These are phyloP conservation scores for Drosophila yakuba DNA, from an alignment of 1,140 invertebrate species.

Conservation along the genomic window DNA sequence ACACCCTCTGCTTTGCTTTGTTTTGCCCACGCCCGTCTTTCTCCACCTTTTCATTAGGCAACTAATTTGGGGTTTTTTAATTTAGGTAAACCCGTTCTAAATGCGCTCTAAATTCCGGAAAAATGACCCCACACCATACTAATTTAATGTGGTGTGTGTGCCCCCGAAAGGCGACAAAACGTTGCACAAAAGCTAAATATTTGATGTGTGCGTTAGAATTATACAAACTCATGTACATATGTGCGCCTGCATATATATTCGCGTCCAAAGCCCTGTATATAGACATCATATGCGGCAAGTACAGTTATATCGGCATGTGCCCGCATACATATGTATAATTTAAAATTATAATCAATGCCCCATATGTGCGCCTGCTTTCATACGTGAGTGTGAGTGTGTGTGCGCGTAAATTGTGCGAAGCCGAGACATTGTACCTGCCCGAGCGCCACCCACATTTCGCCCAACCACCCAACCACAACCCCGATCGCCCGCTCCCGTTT, in stretches of 20 bases:
- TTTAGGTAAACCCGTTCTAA: constrained; percentile 46
- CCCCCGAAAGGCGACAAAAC: constrained; percentile 60
- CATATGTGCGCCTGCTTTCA: constrained; percentile 59
- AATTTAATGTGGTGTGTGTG: constrained; percentile 57
- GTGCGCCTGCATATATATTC: constrained; percentile 22
- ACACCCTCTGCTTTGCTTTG: neutral
- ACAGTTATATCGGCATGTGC: constrained; percentile 45
- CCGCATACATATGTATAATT: constrained; percentile 64
- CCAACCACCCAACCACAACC: neutral
- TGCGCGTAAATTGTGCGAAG: constrained; percentile 70
- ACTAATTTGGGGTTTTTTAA: constrained; percentile 43
- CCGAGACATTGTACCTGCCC: constrained; percentile 75
- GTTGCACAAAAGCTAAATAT: constrained; percentile 74
- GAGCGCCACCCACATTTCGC: constrained; percentile 2
- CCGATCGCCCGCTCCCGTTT: neutral
- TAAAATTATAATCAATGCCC: constrained; percentile 81
- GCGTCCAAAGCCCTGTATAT: constrained; percentile 21
- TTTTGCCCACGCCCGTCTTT: neutral
- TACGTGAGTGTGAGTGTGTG: constrained; percentile 26
- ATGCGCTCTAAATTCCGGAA: constrained; percentile 40
- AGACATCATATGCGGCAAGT: constrained; percentile 45
- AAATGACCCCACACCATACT: constrained; percentile 50
- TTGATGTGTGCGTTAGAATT: constrained; percentile 54
- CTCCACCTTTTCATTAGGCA: constrained; percentile 23
- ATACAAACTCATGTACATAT: constrained; percentile 23